Evolutionary conservation across 2,888 invertebrate genomes (phyloP).

Genomic region (Neoaliturus tenellus): DNA sequence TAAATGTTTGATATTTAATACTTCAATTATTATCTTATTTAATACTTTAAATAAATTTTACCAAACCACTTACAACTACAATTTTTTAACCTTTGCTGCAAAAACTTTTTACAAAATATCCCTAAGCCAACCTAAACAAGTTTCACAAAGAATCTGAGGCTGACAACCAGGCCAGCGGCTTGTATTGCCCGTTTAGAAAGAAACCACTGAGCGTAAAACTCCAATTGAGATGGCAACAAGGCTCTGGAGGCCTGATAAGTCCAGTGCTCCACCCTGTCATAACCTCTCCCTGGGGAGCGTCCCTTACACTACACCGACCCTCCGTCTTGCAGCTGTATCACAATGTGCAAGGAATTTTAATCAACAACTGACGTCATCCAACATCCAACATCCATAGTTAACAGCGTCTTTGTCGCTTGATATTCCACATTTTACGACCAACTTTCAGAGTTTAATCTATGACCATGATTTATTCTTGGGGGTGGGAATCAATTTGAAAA

Average conservation of each 20-base stretch:
- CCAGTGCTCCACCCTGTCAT: slow-evolving; percentile 7
- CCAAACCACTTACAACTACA: too few species aligned
- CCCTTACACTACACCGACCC: too few species aligned
- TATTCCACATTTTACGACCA: slow-evolving; percentile 13
- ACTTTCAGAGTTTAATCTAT: neutral
- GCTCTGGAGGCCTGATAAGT: slow-evolving; percentile 31
- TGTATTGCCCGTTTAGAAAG: slow-evolving; percentile 2
- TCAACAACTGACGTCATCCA: slow-evolving; percentile 8
- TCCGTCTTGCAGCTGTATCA: neutral
- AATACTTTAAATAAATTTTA: too few species aligned
- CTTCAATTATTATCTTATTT: too few species aligned
- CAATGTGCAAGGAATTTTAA: slow-evolving; percentile 24
- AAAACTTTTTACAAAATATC: too few species aligned
- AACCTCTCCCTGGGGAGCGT: neutral
- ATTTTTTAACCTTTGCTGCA: too few species aligned
- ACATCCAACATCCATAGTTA: neutral
- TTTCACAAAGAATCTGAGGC: neutral
- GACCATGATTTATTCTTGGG: too few species aligned
- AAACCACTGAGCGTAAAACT: slow-evolving; percentile 25
- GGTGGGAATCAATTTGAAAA: too few species aligned
- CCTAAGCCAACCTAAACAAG: too few species aligned
- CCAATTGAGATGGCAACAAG: slow-evolving; percentile 11
- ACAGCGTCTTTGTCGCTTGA: neutral
- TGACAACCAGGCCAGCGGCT: neutral
- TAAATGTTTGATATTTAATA: too few species aligned